Evolutionary conservation across 2,888 invertebrate species (phyloP), one percentile per base, ranked within the genome.

Genomic region (Campopleginae sp.): DNA sequence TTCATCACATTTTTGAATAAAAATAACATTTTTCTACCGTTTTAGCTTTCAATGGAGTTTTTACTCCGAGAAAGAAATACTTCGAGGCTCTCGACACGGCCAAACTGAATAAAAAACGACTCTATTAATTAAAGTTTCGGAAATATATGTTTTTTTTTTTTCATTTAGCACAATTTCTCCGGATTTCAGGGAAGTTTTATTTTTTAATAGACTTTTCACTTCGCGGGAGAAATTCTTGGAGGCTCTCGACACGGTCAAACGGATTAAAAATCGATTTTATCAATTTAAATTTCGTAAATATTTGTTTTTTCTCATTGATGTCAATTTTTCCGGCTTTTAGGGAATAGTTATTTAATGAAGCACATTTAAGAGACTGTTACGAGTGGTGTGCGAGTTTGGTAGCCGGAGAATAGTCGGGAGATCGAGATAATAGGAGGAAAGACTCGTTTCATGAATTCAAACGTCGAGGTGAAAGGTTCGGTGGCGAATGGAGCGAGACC

Each of bases 401-500:
- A 65, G 65, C 51, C 46, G 48, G 65, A 75, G 70, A 76, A 76
- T 61, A 31, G 65, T 61, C 70, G 70, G 33, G 58, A 61, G 61
- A 68, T 75, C 48, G 66, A 66, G 77, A 77, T 76, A 76, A 76
- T 65, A 76, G 51, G 54, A 77, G 61, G 75, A 54, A 80, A 71
- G 54, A 63, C 75, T 71, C 71, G 70, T 80, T 80, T 66, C 84
- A 72, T 84, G 84, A 84, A 84, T 80, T 84, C 61, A 79, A 84
- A 58, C 70, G 70, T 17, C 70, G 80, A 80, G 84, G 80, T 80
- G 80, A 84, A 84, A 80, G 84, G 80, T 84, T 83, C 38, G 44
- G 44, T 79, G 83, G 79, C 83, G 63, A 80, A 83, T 83, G 75
- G 83, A 75, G 83, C 83, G 79, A 83, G 78, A 63, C 82, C 72